Base-by-base conservation (phyloP, 2,113 vertebrate genomes). In the Gadus macrocephalus region DNA sequence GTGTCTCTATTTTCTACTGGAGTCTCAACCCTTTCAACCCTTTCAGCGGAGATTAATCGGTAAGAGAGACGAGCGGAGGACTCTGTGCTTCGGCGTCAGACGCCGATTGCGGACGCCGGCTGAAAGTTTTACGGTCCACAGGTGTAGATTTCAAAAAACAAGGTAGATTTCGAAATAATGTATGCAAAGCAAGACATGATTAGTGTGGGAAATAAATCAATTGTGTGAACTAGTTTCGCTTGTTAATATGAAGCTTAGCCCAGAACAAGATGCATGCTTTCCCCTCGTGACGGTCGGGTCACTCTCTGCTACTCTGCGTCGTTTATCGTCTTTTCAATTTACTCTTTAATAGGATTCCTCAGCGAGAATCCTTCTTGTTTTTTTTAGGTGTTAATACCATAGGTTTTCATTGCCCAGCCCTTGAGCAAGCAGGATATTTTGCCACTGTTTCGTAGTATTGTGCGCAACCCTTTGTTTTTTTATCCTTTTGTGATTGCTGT, bases 211-310 rank as follows among this genome's bases (percentile, higher is more conserved):
- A 64, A 78, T 74, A 27, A 42, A 22, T 25, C 60, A 53, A 66
- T 73, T 25, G 25, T 67, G 64, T 61, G 53, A 84, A 55, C 73
- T 55, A 58, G 67, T 75, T 12, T 72, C 59, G 78, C 72, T 75
- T 68, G 76, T 78, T 82, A 76, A 67, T 49, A 68, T 74, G 68
- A 82, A 72, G 71, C 76, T 78, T 81, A 81, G 75, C 64, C 42
- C 60, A 85, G 73, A 85, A 80, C 76, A 85, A 85, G 84, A 68
- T 65, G 88, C 87, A 89, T 88, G 86, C 82, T 82, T 87, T 86
- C 85, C 79, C 78, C 75, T 15, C 9, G 5, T 2, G 28, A 28
- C 66, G 55, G 76, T 71, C 74, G 72, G 53, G 71, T 76, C 72
- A n/a, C 38, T 42, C 19, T 65, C 38, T 17, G 9, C 49, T 42